Base-by-base conservation (phyloP, 2,113 vertebrate genomes). In the Actenoides hombroni region DNA sequence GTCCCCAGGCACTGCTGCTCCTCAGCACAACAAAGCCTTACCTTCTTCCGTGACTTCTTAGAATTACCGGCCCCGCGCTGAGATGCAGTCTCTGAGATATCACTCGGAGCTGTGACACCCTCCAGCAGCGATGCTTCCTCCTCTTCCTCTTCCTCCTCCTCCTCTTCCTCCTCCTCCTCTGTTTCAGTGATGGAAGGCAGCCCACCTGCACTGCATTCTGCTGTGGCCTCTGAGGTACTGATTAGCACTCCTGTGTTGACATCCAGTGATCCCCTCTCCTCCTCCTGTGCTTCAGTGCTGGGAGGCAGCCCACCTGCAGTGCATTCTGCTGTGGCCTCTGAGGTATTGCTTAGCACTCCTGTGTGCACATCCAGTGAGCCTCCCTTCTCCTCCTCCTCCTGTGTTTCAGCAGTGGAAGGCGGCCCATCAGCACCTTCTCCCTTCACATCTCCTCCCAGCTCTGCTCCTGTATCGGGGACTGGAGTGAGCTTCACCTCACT, bases 21-120 rank as follows among this genome's bases (percentile, higher is more conserved):
- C 73, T 42, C 81, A 25, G 82, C 48, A 18, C 28, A 0, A 40
- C 60, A 35, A 31, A 61, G 2, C 44, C 88, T 96, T 74, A 97
- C 96, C 96, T 16, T 91, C 19, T 5, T 59, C 60, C 0, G 25
- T 0, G 80, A 13, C 33, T 26, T 33, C 42, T 9, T 4, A 11
- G 90, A 29, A 63, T 16, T 54, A 0, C 35, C 33, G 0, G 87
- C 73, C 35, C 2, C 1, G 0, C 1, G 0, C 57, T 56, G 25
- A 73, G 67, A 5, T 2, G 13, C 2, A 2, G 46, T 1, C 67
- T 57, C 49, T 0, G 31, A 2, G 28, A 0, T 26, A 4, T 13
- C 26, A 5, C 37, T 29, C 1, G 16, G 21, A 39, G 37, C 71
- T 64, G 86, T 21, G 17, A 13, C 12, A 25, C 4, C 11, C 28